These are phyloP conservation scores for Cinclus mexicanus DNA, from an alignment of 2,113 vertebrate genomes.

Conservation along the genomic window DNA sequence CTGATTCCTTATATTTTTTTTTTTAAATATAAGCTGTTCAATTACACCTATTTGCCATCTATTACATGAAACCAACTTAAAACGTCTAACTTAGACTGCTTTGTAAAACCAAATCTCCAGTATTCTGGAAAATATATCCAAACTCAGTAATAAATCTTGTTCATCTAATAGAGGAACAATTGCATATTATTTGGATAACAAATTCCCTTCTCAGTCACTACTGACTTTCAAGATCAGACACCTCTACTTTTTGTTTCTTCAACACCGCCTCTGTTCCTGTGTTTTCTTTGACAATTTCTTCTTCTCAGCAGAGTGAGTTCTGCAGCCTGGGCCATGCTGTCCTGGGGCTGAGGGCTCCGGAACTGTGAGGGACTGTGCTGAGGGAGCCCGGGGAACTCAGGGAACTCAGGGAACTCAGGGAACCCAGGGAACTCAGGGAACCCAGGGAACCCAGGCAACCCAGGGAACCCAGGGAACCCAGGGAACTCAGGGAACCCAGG, in stretches of 20 bases:
- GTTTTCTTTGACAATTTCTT: not conserved
- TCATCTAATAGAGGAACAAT: fast-evolving
- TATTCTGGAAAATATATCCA: not conserved
- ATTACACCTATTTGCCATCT: not conserved
- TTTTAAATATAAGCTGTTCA: not conserved
- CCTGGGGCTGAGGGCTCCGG: fast-evolving
- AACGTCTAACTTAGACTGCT: not conserved
- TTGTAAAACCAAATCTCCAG: not conserved
- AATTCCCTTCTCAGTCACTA: not conserved
- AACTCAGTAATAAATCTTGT: not conserved
- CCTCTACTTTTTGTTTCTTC: too few relatives aligned
- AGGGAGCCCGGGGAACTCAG: not conserved
- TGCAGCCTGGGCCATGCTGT: fast-evolving
- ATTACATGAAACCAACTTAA: not conserved
- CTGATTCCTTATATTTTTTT: not conserved
- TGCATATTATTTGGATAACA: not conserved
- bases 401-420: too few relatives aligned
- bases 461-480: too few relatives aligned
- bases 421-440: too few relatives aligned
- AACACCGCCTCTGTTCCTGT: not conserved
- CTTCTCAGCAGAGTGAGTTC: fast-evolving
- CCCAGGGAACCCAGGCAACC: too few relatives aligned
- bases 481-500: too few relatives aligned
- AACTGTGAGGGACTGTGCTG: fast-evolving
- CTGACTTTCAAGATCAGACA: not conserved